Evolutionary conservation across 2,113 vertebrate species (phyloP), one percentile per base, ranked within the genome.

Genomic region (Oncorhynchus tshawytscha): DNA sequence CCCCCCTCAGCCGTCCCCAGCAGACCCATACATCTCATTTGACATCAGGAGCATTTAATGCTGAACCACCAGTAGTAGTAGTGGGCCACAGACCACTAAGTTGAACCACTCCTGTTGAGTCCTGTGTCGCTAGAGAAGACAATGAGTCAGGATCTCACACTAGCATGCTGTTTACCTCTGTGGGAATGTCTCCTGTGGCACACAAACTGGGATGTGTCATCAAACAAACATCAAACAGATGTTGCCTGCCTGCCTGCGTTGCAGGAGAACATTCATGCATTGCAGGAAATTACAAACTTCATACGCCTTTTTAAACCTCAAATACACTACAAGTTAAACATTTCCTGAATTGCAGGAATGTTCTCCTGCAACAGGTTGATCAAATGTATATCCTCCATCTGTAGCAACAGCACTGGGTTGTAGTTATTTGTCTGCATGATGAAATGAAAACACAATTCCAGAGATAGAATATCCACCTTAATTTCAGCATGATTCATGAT

Each of bases 71-170:
- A 51, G 45, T 27, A 59, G 70, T 59, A 72, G 80, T 7, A 8
- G 34, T 67, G 85, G 88, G 84, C 77, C 16, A 82, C 87, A 89
- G 86, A 69, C 85, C 88, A 88, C 91, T 91, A 92, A 91, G 87
- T 89, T 90, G 91, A 90, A 92, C 88, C 89, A 87, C 90, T 82
- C 81, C 82, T 85, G 87, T 88, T 79, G 81, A 84, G 88, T 88
- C 87, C 29, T 70, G 20, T 48, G n/a, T 80, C 87, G 89, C 87
- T 84, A 82, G 76, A 76, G 76, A 85, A 86, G 84, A 91, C 91
- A 91, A 92, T 90, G 90, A 89, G 80, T 90, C 91, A 91, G 91
- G 90, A 91, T 91, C 89, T 91, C 90, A 90, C 91, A 88, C 88
- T 67, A 80, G 82, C 85, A 27, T 86, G 86, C 81, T 80, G 84